Evolutionary conservation across 2,888 invertebrate species (phyloP).

Genomic region (Siphlonurus alternatus): DNA sequence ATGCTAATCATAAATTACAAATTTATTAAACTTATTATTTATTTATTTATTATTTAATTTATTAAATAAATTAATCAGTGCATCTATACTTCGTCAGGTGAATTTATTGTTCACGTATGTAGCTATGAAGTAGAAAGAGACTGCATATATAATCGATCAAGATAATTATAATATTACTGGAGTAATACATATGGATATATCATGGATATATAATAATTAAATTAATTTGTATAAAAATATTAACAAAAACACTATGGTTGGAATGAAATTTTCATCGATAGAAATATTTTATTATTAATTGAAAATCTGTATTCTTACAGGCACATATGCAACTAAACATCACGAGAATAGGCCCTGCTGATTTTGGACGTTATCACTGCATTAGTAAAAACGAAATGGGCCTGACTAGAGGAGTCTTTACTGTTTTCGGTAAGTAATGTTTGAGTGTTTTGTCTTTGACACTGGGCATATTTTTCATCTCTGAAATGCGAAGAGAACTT

Average conservation of each 20-base stretch:
- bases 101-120: too few species aligned
- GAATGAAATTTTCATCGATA: too few species aligned
- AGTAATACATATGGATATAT: too few species aligned
- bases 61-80: background rate
- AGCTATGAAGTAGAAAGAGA: too few species aligned
- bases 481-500: background rate
- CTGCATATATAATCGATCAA: too few species aligned
- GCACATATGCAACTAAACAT: conserved; percentile 66
- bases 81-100: background rate
- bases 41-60: background rate
- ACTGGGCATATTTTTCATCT: background rate
- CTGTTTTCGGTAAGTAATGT: conserved; percentile 39
- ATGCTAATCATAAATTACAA: background rate
- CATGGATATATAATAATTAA: background rate
- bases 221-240: conserved; percentile 2
- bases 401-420: conserved; percentile 55
- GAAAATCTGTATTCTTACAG: too few species aligned
- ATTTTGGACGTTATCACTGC: conserved; percentile 65
- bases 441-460: conserved; percentile 2
- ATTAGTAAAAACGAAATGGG: conserved; percentile 71
- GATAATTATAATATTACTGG: too few species aligned
- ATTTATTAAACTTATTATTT: conserved; percentile 7
- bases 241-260: too few species aligned
- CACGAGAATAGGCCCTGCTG: conserved; percentile 43
- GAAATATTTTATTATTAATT: too few species aligned